Percentiles rank a stretch among this genome's conserved stretches.
These are phyloP conservation scores for Amia ocellicauda DNA, from an alignment of 2,113 vertebrate species.

Conservation along the genomic window DNA sequence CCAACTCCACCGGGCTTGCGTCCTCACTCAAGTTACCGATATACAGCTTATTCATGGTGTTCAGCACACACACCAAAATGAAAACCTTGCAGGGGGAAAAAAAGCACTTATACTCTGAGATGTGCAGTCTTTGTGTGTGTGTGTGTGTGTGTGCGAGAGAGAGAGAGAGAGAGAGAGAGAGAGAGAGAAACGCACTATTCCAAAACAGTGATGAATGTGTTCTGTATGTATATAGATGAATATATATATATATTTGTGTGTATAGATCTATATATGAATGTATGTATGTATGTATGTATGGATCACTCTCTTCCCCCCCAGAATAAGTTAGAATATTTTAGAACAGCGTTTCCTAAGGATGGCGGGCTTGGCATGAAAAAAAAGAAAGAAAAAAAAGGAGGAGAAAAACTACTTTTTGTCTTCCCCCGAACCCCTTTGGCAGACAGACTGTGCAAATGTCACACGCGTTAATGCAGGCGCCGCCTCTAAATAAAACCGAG, in stretches of 20 bases:
- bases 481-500: conserved; percentile 75
- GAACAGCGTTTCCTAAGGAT: conserved; percentile 58
- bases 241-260: conserved; percentile 62
- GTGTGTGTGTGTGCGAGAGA: too few species aligned
- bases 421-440: conserved; percentile 73
- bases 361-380: conserved; percentile 58
- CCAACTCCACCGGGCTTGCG: conserved; percentile 88
- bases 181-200: conserved; percentile 58
- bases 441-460: conserved; percentile 85
- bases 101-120: conserved; percentile 48
- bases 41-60: conserved; percentile 97
- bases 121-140: conserved; percentile 44
- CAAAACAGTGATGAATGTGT: conserved; percentile 59
- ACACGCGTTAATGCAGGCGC: conserved; percentile 78
- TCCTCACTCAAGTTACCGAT: conserved; percentile 95
- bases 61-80: conserved; percentile 43
- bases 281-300: conserved; percentile 56
- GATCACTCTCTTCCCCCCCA: conserved; percentile 52
- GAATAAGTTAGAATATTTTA: conserved; percentile 52
- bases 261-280: conserved; percentile 56
- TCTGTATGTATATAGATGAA: conserved; percentile 52
- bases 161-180: too few species aligned
- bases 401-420: conserved; percentile 78
- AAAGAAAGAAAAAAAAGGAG: too few species aligned
- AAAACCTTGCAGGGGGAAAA: conserved; percentile 45